phyloP scores from a whole-genome alignment of 1,140 invertebrate species.

The Melanaphis sacchari region DNA sequence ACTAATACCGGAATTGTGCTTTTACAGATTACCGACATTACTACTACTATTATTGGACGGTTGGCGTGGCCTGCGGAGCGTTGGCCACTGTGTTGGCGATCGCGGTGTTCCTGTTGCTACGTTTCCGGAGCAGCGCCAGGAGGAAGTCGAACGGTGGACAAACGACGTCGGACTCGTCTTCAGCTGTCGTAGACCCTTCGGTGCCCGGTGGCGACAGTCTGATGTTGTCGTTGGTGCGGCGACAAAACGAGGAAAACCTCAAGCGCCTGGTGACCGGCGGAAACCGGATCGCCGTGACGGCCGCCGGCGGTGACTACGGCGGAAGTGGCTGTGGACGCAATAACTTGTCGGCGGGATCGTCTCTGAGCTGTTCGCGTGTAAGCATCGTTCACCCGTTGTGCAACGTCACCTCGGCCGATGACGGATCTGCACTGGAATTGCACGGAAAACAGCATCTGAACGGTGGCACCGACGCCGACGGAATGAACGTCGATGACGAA shows the following conservation, averaged over 20 bases:
- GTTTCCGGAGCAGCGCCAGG: neutral
- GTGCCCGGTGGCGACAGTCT: neutral
- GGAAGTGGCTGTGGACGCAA: conserved; percentile 9
- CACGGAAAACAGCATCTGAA: neutral
- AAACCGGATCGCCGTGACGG: neutral
- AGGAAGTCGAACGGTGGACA: neutral
- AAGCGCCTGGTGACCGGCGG: neutral
- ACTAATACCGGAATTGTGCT: neutral
- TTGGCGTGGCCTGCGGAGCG: conserved; percentile 34
- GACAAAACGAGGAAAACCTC: conserved; percentile 49
- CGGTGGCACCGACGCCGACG: neutral
- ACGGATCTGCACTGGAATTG: neutral
- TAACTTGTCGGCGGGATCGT: conserved; percentile 29
- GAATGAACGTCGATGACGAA: neutral
- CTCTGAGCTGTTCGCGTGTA: conserved; percentile 31
- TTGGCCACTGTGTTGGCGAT: neutral
- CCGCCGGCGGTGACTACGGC: neutral
- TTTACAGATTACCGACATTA: neutral
- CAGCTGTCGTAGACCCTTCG: neutral
- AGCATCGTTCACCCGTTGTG: conserved; percentile 51
- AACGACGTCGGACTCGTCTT: neutral
- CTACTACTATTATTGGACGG: conserved; percentile 45
- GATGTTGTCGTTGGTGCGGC: conserved; percentile 35
- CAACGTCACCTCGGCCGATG: neutral
- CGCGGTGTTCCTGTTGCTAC: conserved; percentile 17